A percentile compares a stretch with the other conserved stretches of the same genome.
Conservation (phyloP, 2,888 invertebrate species). For the Caenorhabditis sp. region DNA sequence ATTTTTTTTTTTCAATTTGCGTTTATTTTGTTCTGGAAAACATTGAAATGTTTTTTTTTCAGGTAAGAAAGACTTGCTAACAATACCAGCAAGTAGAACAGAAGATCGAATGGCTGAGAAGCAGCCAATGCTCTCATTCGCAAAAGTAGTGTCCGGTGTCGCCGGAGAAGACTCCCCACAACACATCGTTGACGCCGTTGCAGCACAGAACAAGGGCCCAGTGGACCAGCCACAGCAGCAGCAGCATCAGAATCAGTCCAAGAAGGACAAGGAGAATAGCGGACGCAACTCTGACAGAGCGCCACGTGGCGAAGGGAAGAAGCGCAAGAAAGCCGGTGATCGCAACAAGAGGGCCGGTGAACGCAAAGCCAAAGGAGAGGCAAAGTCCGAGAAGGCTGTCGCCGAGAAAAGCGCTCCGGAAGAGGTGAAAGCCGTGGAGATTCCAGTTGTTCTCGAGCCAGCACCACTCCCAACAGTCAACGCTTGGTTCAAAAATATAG, state of each 20-base stretch:
- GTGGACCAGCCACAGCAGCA: slow-evolving; percentile 17
- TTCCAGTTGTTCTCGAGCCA: slow-evolving; percentile 71
- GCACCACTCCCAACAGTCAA: slow-evolving; percentile 75
- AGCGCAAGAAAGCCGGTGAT: no score
- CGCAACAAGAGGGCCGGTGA: slow-evolving; percentile 40
- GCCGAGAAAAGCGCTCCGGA: slow-evolving; percentile 40
- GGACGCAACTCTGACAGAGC: slow-evolving; percentile 28
- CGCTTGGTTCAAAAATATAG: slow-evolving; percentile 75
- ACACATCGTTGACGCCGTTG: slow-evolving; percentile 1
- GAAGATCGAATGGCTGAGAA: slow-evolving; percentile 74
- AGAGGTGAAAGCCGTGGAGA: slow-evolving; percentile 62
- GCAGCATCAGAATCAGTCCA: slow-evolving; percentile 5
- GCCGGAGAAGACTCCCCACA: slow-evolving; percentile 33
- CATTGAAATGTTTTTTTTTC: neutral
- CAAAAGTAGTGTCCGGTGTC: slow-evolving; percentile 75
- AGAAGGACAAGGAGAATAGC: slow-evolving; percentile 39
- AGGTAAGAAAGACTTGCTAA: slow-evolving; percentile 64
- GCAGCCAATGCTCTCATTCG: slow-evolving; percentile 78
- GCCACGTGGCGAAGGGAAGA: slow-evolving; percentile 38
- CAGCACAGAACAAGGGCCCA: slow-evolving; percentile 24
- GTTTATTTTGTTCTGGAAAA: neutral
- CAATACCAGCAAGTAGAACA: slow-evolving; percentile 61
- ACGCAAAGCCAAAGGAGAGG: slow-evolving; percentile 39
- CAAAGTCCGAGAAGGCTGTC: slow-evolving; percentile 51
- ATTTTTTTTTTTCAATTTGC: neutral